A percentile compares a stretch with the other conserved stretches of the same genome.
phyloP scores from a whole-genome alignment of 2,888 invertebrate species.

The Sthenelais limicola region DNA sequence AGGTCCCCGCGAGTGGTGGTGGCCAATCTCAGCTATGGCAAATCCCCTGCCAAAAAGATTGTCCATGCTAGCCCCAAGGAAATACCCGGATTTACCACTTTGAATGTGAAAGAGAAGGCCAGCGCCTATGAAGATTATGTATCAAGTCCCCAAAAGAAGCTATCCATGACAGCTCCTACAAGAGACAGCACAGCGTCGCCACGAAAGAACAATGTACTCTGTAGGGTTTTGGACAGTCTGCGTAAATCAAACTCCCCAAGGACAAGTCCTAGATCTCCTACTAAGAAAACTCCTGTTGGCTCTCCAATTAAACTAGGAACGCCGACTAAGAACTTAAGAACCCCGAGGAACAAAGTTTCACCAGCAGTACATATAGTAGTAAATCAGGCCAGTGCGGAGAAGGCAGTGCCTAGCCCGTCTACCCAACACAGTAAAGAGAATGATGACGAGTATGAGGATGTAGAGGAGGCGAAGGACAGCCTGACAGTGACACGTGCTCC shows the following conservation, averaged over 20 bases:
- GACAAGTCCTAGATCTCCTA: too few relatives aligned
- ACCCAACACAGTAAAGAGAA: not conserved
- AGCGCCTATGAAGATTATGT: slow-evolving; percentile 39
- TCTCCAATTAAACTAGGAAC: too few relatives aligned
- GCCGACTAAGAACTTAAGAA: too few relatives aligned
- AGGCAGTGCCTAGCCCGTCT: not conserved
- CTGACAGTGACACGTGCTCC: too few relatives aligned
- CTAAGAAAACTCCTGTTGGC: too few relatives aligned
- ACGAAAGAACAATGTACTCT: slow-evolving; percentile 1
- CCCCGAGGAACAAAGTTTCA: too few relatives aligned
- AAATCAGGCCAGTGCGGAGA: slow-evolving; percentile 2
- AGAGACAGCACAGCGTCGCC: not conserved
- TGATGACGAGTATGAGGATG: not conserved
- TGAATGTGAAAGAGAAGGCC: slow-evolving; percentile 40
- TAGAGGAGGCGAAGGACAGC: not conserved
- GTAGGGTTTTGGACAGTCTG: slow-evolving; percentile 17
- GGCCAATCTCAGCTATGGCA: not conserved
- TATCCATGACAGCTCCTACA: not conserved
- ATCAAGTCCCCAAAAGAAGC: slow-evolving; percentile 13
- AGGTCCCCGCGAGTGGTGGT: too few relatives aligned
- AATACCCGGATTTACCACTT: slow-evolving; percentile 28
- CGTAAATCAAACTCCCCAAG: slow-evolving; percentile 21
- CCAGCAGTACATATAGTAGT: too few relatives aligned
- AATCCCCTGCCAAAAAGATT: not conserved
- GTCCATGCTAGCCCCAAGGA: slow-evolving; percentile 27